Evolutionary conservation across 2,797 vertebrate species (phyloP).

Genomic region (Phataginus tetradactyla): DNA sequence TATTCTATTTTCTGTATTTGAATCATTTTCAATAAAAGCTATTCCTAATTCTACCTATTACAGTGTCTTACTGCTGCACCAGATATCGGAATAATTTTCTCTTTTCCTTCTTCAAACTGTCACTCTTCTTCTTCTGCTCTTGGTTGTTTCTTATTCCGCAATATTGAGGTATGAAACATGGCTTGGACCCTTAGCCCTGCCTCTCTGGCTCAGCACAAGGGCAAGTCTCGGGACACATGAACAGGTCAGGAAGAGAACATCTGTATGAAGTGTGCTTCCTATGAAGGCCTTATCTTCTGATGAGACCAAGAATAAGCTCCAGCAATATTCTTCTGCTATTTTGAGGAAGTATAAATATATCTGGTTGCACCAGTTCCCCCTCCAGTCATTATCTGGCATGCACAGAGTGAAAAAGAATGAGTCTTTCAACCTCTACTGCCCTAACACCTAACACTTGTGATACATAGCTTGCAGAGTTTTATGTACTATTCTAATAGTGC

Average conservation of each 20-base stretch:
- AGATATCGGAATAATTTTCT: slow-evolving; percentile 35
- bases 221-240: not conserved
- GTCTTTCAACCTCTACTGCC: not conserved
- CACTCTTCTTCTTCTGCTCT: not conserved
- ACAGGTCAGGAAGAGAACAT: not conserved
- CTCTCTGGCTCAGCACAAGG: not conserved
- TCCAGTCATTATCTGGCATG: not conserved
- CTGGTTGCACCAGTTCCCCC: not conserved
- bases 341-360: not conserved
- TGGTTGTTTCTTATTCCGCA: not conserved
- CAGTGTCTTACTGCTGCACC: not conserved
- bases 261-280: not conserved
- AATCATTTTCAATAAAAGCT: slow-evolving; percentile 46
- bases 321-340: not conserved
- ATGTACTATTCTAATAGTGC: not conserved
- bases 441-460: not conserved
- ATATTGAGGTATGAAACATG: not conserved
- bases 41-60: slow-evolving; percentile 4
- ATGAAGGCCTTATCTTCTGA: not conserved
- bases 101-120: not conserved
- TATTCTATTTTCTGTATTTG: slow-evolving; percentile 63
- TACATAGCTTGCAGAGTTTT: not conserved
- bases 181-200: not conserved
- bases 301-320: not conserved
- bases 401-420: not conserved